phyloP scores from a whole-genome alignment of 2,797 vertebrate species.

The Pygocentrus nattereri region DNA sequence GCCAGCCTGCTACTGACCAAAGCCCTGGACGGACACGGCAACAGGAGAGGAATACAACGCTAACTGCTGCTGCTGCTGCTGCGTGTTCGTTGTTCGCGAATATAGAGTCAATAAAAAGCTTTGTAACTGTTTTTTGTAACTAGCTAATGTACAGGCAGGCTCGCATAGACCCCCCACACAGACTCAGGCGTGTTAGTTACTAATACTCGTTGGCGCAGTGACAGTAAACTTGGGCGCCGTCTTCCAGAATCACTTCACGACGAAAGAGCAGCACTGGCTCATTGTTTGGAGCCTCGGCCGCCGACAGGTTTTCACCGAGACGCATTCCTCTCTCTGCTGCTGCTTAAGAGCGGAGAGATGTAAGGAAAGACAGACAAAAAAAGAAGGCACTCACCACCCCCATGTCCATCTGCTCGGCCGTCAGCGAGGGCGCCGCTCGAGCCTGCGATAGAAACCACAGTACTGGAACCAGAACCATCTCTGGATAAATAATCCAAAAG shows the following conservation, averaged over 20 bases:
- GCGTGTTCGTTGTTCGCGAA: too few relatives aligned
- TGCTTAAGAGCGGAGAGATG: not conserved
- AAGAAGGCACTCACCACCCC: conserved; percentile 76
- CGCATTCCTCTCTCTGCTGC: not conserved
- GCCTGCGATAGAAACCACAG: conserved; percentile 70
- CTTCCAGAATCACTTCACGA: too few relatives aligned
- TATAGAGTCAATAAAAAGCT: too few relatives aligned
- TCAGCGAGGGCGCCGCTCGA: conserved; percentile 74
- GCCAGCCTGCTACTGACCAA: too few relatives aligned
- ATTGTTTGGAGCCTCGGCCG: too few relatives aligned
- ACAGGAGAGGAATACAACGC: not conserved
- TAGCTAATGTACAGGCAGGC: not conserved
- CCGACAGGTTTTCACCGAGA: conserved; percentile 26
- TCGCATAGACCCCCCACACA: too few relatives aligned
- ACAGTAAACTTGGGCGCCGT: too few relatives aligned
- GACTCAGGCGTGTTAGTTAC: not conserved
- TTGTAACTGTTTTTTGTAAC: too few relatives aligned
- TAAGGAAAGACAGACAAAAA: not conserved
- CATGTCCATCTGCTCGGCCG: conserved; percentile 77
- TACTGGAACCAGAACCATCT: conserved; percentile 74
- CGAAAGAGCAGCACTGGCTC: too few relatives aligned
- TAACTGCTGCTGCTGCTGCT: not conserved
- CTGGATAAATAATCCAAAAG: conserved; percentile 69
- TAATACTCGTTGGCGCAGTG: too few relatives aligned
- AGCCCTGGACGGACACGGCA: too few relatives aligned